Conservation (phyloP, 2,888 invertebrate genomes). For the Onthophagus sagittarius region DNA sequence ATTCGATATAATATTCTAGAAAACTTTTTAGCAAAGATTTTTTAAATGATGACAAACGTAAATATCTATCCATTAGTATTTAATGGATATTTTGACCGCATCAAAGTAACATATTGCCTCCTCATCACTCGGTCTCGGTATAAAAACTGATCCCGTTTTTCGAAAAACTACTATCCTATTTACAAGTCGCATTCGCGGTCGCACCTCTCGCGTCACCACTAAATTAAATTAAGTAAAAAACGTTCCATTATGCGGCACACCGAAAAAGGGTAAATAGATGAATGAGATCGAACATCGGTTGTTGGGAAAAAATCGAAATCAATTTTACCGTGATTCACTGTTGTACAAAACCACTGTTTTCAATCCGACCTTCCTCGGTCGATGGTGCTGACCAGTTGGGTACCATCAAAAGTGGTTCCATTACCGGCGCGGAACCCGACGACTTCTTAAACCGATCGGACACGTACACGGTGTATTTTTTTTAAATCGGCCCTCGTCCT, state of each 20-base stretch:
- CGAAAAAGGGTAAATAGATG: constrained; percentile 17
- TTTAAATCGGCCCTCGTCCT: not conserved
- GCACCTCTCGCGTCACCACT: not conserved
- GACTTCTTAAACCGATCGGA: not conserved
- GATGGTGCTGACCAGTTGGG: constrained; percentile 14
- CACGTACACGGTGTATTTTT: constrained; percentile 1
- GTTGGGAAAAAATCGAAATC: constrained; percentile 19
- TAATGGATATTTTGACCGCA: not conserved
- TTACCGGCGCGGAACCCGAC: constrained; percentile 3
- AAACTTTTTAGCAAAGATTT: no score
- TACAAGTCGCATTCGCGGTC: not conserved
- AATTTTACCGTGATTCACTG: constrained; percentile 22
- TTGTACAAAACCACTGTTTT: constrained; percentile 20
- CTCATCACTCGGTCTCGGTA: not conserved
- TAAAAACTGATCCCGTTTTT: not conserved
- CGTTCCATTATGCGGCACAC: constrained; percentile 9
- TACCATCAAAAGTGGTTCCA: constrained; percentile 18
- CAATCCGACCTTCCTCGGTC: constrained; percentile 18
- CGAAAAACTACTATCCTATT: not conserved
- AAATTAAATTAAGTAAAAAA: constrained; percentile 13
- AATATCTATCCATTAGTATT: no score
- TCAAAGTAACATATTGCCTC: not conserved
- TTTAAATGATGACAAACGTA: no score
- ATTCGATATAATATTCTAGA: no score
- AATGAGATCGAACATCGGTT: constrained; percentile 16